Evolutionary conservation across 2,797 vertebrate genomes (phyloP).

Genomic region (Meda fulgida): DNA sequence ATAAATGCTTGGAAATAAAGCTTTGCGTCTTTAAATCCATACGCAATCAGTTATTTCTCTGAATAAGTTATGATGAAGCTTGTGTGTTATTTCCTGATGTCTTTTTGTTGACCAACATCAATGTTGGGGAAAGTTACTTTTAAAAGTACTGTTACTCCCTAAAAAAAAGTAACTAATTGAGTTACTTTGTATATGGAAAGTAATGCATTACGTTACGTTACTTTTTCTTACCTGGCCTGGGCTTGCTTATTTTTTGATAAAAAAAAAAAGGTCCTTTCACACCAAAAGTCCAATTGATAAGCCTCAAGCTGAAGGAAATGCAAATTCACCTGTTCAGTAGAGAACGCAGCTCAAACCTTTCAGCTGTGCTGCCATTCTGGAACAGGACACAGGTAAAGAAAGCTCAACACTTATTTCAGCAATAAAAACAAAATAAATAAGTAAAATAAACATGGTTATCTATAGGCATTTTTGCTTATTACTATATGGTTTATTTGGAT

Average conservation of each 20-base stretch:
- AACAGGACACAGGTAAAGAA: not conserved
- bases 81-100: not conserved
- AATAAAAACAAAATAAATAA: not conserved
- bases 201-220: not conserved
- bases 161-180: not conserved
- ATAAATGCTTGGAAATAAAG: not conserved
- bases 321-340: not conserved
- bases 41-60: not conserved
- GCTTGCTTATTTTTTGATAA: not conserved
- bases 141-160: not conserved
- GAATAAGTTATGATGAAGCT: not conserved
- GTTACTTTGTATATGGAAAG: not conserved
- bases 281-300: not conserved
- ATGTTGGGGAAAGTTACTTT: not conserved
- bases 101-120: not conserved
- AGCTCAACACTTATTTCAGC: not conserved
- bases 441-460: not conserved
- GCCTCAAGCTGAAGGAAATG: not conserved
- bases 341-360: not conserved
- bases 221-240: not conserved
- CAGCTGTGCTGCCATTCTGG: not conserved
- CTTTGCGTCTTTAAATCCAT: not conserved
- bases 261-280: not conserved
- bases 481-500: not conserved
- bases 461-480: not conserved